Percentiles rank a stretch among this genome's conserved stretches.
Conservation (phyloP, 2,888 invertebrate genomes). For the Rhynchonema sp. region DNA sequence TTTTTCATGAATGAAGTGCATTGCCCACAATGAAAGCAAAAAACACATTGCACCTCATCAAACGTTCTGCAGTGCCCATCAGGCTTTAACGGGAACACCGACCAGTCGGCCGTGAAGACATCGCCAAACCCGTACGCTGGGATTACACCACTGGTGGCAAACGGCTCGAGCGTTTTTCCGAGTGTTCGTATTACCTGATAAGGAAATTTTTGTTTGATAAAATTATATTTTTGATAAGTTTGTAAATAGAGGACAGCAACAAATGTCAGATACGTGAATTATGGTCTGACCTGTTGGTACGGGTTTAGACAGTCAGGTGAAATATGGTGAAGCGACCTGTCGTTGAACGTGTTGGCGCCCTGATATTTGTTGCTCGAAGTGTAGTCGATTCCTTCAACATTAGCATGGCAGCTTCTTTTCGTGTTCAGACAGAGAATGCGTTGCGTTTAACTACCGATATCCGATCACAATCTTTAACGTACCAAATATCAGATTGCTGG, state of each 20-base stretch:
- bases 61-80: conserved; percentile 27
- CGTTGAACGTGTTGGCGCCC: conserved; percentile 34
- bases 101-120: conserved; percentile 30
- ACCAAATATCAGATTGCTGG: conserved; percentile 36
- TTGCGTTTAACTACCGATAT: not conserved
- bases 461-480: not conserved
- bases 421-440: not conserved
- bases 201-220: not conserved
- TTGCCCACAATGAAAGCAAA: no score
- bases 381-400: conserved; percentile 34
- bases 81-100: conserved; percentile 1
- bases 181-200: conserved; percentile 32
- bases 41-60: conserved; percentile 34
- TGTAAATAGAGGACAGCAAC: not conserved
- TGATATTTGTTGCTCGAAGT: conserved; percentile 39
- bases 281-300: conserved; percentile 30
- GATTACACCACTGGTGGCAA: conserved; percentile 32
- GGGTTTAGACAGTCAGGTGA: conserved; percentile 25
- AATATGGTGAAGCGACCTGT: conserved; percentile 29
- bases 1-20: no score
- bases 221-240: not conserved
- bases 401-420: no score
- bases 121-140: conserved; percentile 38
- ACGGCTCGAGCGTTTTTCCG: conserved; percentile 34
- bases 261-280: no score